These are phyloP conservation scores for Halesus radiatus DNA, from an alignment of 1,140 invertebrate species.

Conservation along the genomic window DNA sequence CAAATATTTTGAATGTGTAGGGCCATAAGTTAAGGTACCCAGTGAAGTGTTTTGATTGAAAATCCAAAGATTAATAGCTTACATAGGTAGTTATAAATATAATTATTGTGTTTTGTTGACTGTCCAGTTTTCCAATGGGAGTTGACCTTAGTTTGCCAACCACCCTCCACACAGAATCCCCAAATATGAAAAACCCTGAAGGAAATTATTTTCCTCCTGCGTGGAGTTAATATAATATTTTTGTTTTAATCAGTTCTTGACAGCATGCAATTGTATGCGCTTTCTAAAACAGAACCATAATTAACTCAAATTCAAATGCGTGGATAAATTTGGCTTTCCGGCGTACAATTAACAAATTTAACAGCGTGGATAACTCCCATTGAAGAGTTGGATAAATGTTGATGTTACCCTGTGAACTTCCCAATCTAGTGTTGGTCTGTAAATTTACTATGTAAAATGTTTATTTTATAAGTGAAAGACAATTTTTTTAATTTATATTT, in stretches of 20 bases:
- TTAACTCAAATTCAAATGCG: too few relatives aligned
- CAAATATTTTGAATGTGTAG: constrained; percentile 11
- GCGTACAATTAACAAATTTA: too few relatives aligned
- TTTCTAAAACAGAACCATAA: too few relatives aligned
- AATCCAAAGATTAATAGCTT: constrained; percentile 55
- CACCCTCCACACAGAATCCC: too few relatives aligned
- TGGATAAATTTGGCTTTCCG: too few relatives aligned
- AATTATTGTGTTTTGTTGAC: constrained; percentile 34
- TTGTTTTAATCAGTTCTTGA: too few relatives aligned
- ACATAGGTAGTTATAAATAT: constrained; percentile 34
- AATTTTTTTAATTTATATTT: constrained; percentile 30
- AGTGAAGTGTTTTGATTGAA: constrained; percentile 42
- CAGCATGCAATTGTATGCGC: too few relatives aligned
- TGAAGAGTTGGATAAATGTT: constrained; percentile 31
- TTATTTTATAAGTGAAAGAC: constrained; percentile 22
- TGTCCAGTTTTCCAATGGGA: constrained; percentile 21
- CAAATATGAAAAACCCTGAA: too few relatives aligned
- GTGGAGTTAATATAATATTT: too few relatives aligned
- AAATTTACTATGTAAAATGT: constrained; percentile 44
- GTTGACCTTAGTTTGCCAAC: not conserved
- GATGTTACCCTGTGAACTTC: constrained; percentile 54
- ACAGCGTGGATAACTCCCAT: not conserved
- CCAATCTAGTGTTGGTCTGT: constrained; percentile 44
- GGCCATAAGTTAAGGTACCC: constrained; percentile 56
- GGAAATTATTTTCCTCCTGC: too few relatives aligned